Evolutionary conservation across 2,113 vertebrate genomes (phyloP), one percentile per base, ranked within the genome.

Genomic region (Herpetotheres cachinnans): DNA sequence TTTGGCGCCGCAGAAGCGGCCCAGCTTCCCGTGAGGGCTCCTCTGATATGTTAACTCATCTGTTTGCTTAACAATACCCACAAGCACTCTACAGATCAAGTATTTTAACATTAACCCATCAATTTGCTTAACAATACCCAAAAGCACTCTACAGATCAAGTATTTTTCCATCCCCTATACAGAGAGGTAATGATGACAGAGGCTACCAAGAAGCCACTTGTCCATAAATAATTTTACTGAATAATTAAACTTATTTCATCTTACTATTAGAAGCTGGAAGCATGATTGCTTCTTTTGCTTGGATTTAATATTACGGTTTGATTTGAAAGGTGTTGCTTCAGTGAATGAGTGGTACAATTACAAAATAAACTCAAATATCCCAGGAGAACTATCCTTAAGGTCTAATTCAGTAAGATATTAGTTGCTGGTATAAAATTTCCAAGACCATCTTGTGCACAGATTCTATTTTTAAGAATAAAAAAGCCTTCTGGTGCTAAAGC

Each of bases 381-480:
- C 95, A 30, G 38, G 76, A 90, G 88, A 94, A 90, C 58, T 65
- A 73, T 85, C 82, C 85, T 88, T 55, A 66, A 61, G 82, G 49
- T 72, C 91, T 96, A 81, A 97, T 89, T 97, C 93, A 91, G 83
- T 77, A 92, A 95, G 74, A 77, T 50, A 82, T 44, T 90, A 82
- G 71, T 89, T 95, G 72, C 71, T 95, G 46, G 70, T 94, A 88
- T 95, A 94, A 97, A 86, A 97, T 97, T 97, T 96, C 79, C 74
- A 93, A 95, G 47, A 84, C 52, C 96, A 47, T 92, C 89, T 78
- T 86, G 30, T 88, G 58, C 90, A 59, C 78, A 97, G 89, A 97
- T 97, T 89, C 79, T 97, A 80, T 94, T 97, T 97, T 97, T 91
- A 94, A 98, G 96, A 95, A 95, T 72, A 89, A 95, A 97, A 61